Evolutionary conservation across 92 coral and sea anemone species (phyloP).

Genomic region (Phenganax stokvisi): DNA sequence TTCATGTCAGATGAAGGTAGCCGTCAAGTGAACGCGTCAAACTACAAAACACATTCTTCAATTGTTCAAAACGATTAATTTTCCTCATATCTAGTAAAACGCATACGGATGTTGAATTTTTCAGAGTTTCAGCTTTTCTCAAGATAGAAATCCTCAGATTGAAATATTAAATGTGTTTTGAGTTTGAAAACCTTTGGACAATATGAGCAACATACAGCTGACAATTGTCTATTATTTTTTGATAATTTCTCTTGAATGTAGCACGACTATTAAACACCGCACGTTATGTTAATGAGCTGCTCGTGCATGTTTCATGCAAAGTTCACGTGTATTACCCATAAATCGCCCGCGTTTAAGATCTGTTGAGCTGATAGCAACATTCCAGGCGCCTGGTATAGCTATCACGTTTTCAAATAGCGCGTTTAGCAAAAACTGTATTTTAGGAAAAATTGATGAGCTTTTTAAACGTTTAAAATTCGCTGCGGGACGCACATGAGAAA

Average conservation of each 20-base stretch:
- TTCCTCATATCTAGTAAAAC: background rate
- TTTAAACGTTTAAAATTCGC: constrained; percentile 16
- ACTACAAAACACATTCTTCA: background rate
- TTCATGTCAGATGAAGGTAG: constrained; percentile 34
- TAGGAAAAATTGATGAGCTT: constrained; percentile 6
- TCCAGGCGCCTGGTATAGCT: background rate
- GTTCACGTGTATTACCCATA: background rate
- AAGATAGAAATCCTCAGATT: background rate
- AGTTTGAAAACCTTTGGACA: background rate
- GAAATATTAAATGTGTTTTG: background rate
- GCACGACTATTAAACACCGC: constrained; percentile 24
- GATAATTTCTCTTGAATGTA: constrained; percentile 27
- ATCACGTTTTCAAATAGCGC: background rate
- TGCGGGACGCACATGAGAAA: constrained; percentile 10
- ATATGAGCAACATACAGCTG: constrained; percentile 13
- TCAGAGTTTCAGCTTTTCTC: background rate
- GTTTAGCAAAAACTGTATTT: background rate
- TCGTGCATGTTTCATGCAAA: constrained; percentile 8
- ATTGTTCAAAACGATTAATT: background rate
- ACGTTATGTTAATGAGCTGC: background rate
- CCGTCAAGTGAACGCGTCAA: constrained; percentile 9
- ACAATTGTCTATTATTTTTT: constrained; percentile 35
- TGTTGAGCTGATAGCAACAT: background rate
- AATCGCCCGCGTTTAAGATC: constrained; percentile 5
- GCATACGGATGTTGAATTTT: background rate